Base-by-base conservation (phyloP, 2,113 vertebrate genomes). In the Malurus elegans region DNA sequence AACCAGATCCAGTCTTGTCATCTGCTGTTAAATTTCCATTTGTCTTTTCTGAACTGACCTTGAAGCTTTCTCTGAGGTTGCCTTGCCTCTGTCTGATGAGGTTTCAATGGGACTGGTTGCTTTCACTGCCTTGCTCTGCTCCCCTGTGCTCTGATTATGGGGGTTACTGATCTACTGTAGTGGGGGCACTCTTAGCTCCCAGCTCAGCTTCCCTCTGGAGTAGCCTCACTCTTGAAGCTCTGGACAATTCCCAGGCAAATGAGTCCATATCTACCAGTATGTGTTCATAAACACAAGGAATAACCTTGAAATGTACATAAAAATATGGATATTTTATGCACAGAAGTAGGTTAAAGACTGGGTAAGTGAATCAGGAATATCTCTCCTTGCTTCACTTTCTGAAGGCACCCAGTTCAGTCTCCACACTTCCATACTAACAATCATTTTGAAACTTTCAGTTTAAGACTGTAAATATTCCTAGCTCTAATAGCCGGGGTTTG, bases 81-180 rank as follows among this genome's bases (percentile, higher is more conserved):
- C n/a, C 20, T 42, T 79, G 23, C 11, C n/a, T 75, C 65, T 66
- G 10, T 34, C 48, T 81, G 34, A 61, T 65, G 31, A 23, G 5
- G 18, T 64, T 10, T 51, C 6, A 1, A 5, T 51, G 13, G 15
- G 14, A 47, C 23, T 8, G 75, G 5, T 47, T 71, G 14, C 16
- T 18, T 42, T 12, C 36, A 21, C 10, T 64, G 14, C 28, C 48
- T 48, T 48, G 18, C 40, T 90, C 21, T 86, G 19, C n/a, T 70
- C 7, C 7, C 3, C 26, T 74, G 10, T 0, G 1, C 17, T 32
- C 14, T 72, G 23, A 8, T n/a, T 53, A n/a, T 24, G 14, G 29
- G 12, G 6, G 17, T 38, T 31, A 67, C 13, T 1, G 5, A 4
- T 32, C 23, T 38, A 10, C 29, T 62, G 3, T 38, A 18, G 29